Evolutionary conservation across 2,797 vertebrate species (phyloP).

Genomic region (Chloroceryle amazona): DNA sequence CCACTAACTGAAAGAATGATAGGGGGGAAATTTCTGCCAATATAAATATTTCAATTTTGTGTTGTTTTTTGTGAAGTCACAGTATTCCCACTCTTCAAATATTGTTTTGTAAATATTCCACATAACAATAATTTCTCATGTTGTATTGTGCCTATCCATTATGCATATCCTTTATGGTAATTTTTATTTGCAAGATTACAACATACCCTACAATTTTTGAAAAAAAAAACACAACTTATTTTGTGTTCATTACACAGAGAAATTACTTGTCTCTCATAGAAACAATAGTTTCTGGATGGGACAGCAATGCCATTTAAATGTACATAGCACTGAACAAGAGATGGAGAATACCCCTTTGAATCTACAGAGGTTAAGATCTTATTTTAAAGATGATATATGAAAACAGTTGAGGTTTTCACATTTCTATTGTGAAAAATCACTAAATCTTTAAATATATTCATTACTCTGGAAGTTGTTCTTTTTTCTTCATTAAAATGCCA

Average conservation of each 20-base stretch:
- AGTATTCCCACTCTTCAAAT: background rate
- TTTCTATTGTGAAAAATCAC: background rate
- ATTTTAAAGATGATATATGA: background rate
- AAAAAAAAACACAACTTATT: background rate
- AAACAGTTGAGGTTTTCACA: background rate
- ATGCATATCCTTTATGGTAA: background rate
- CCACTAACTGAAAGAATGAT: background rate
- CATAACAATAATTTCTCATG: background rate
- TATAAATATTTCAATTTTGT: background rate
- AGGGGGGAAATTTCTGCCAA: background rate
- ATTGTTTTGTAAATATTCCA: background rate
- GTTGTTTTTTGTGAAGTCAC: background rate
- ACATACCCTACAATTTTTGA: rapidly evolving
- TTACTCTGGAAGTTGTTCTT: background rate
- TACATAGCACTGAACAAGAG: background rate
- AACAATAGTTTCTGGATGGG: background rate
- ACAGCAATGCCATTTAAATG: background rate
- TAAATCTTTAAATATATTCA: background rate
- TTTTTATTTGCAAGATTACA: background rate
- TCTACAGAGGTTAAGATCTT: background rate
- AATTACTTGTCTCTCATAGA: background rate
- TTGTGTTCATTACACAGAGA: background rate
- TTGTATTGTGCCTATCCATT: background rate
- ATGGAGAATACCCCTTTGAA: background rate
- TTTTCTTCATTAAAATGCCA: background rate